Conservation (phyloP, 2,797 vertebrate genomes). For the Anguilla obscura region DNA sequence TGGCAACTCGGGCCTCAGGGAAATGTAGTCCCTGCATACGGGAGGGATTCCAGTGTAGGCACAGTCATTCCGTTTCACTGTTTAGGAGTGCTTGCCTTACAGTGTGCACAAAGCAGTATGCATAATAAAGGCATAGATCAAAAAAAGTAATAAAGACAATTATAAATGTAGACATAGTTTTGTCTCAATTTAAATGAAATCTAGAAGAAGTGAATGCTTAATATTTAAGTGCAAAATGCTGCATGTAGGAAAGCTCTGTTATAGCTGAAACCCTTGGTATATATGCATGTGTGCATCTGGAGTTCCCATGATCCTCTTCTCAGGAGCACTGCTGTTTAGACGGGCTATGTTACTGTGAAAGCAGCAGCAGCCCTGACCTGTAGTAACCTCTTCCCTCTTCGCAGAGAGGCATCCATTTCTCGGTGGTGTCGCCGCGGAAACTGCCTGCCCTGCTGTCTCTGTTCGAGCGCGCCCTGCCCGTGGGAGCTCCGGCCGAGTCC, state of each 20-base stretch:
- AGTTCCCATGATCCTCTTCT: neutral
- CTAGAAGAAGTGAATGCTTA: neutral
- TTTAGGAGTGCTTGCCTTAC: neutral
- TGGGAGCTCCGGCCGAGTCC: conserved; percentile 71
- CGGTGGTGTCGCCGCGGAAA: conserved; percentile 86
- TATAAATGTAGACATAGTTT: neutral
- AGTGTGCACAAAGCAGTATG: neutral
- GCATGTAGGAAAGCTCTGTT: neutral
- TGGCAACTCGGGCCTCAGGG: neutral
- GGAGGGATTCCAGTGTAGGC: neutral
- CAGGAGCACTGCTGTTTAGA: neutral
- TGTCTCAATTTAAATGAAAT: neutral
- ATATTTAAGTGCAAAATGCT: neutral
- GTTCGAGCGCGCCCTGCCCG: conserved; percentile 82
- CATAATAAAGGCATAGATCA: neutral
- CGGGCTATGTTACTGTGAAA: neutral
- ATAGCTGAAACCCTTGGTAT: neutral
- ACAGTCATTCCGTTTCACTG: neutral
- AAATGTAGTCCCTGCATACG: neutral
- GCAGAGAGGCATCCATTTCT: conserved; percentile 89
- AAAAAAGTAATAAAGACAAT: neutral
- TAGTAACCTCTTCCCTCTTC: neutral
- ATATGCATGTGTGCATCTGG: neutral
- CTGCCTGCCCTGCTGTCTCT: conserved; percentile 82
- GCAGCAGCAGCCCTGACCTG: neutral